Base-by-base conservation (phyloP, 2,797 vertebrate genomes). In the Alosa sapidissima region DNA sequence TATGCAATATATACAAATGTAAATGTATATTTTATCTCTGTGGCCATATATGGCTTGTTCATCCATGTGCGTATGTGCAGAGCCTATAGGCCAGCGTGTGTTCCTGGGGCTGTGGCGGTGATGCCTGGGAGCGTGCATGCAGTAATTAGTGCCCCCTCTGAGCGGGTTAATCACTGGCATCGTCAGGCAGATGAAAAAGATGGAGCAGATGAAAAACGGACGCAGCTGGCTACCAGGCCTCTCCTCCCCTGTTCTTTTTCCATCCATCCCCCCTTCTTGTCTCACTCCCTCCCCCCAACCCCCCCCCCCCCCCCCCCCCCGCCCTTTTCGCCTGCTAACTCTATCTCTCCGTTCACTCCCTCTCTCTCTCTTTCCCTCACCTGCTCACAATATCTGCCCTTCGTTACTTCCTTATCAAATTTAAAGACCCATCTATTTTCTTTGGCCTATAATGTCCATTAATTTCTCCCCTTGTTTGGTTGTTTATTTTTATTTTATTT, bases 351-450 rank as follows among this genome's bases (percentile, higher is more conserved):
- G 9, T 81, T 86, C 86, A 86, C 41, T 52, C 0, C 90, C 91
- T 89, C 91, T 87, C 88, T 89, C 91, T 87, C 87, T 89, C 36
- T 45, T 75, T 13, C 11, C 68, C 36, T 75, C 68, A 75, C 68
- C 68, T 45, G 68, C 68, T 75, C 68, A 75, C 36, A 16, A 16
- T 13, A 41, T 10, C 7, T 62, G 21, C 8, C n/a, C 58, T 62
- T 62, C 58, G 58, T 16, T 16, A 13, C 13, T 54, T 54, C 52
- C n/a, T n/a, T n/a, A n/a, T n/a, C n/a, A n/a, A n/a, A n/a, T n/a
- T n/a, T n/a, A n/a, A n/a, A n/a, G n/a, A n/a, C n/a, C n/a, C n/a
- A n/a, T n/a, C n/a, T n/a, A n/a, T n/a, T n/a, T n/a, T n/a, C n/a
- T n/a, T n/a, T n/a, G n/a, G n/a, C n/a, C n/a, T n/a, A n/a, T n/a